Evolutionary conservation across 2,797 vertebrate species (phyloP), one percentile per base, ranked within the genome.

Genomic region (Spizella passerina): DNA sequence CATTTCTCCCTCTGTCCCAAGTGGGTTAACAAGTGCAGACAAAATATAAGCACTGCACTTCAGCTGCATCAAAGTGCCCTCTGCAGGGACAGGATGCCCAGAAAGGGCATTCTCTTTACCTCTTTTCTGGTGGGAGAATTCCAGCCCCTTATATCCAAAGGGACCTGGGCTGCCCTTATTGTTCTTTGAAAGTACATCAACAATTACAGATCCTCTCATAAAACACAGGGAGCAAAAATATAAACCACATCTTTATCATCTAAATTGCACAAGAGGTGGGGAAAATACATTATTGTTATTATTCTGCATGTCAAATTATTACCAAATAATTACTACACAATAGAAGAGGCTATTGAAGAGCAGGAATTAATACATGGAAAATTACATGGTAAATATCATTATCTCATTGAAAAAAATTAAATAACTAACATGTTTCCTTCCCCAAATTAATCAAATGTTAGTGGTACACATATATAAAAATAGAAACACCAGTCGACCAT

Each of bases 401-500:
- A 49, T 79, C 14, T 43, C 30, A 46, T 2, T 34, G 20, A 64
- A 89, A 95, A 90, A 88, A 10, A 55, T n/a, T 38, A 72, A 83
- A 29, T n/a, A 90, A 84, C 14, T 57, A 60, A 63, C 12, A 53
- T 11, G 5, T 57, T 93, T 87, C 50, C 72, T 77, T 68, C 39
- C 43, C 10, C 5, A 82, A 81, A 92, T 53, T 47, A 76, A 86
- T 57, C 77, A 66, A 82, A 72, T 49, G 41, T 77, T 80, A 90
- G 47, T 75, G 50, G 59, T 41, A 77, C 22, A 66, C 30, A n/a
- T n/a, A 77, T 32, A 64, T 34, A 96, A 93, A 96, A 96, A 96
- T 92, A 96, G 95, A 93, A 97, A 91, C 81, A 69, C 79, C 13
- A 66, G 49, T 85, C 86, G 92, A 24, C 88, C 17, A 21, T 93